Evolutionary conservation across 2,797 vertebrate species (phyloP), one percentile per base, ranked within the genome.

Genomic region (Clarias platycephalus): DNA sequence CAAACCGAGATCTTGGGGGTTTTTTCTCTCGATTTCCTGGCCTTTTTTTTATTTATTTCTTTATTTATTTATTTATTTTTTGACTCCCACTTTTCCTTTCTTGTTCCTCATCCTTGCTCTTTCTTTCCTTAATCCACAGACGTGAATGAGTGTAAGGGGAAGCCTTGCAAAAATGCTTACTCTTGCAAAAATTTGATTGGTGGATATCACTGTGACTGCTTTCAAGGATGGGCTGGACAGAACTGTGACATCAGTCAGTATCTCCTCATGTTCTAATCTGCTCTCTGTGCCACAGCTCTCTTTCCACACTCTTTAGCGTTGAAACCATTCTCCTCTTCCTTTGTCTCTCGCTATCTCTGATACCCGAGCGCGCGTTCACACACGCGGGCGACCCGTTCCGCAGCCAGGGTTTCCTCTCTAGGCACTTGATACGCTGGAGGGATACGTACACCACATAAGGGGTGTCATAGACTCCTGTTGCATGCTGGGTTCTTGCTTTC

Each of bases 121-220:
- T 87, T 92, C 20, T 92, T 70, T 93, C 89, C 91, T 93, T 82
- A 89, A 88, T 94, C 92, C 82, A 95, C 97, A 99, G 98, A 99
- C 97, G 95, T 96, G 93, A 97, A 99, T 96, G 97, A 99, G 93
- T 99, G 97, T 91, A 92, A 95, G 91, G 95, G 93, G 93, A 96
- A 94, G 87, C 97, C 97, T 93, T 99, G 98, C 92, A 93, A 95
- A 93, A 96, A 98, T 90, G 97, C 97, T 96, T 89, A 94, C 90
- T 96, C 95, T 95, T 99, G 98, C 97, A 99, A 98, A 98, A 98
- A 99, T 96, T 94, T 98, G 95, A 98, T 99, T 96, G 97, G 98
- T 93, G 96, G 97, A 96, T 99, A 98, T 98, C 96, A 95, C 96
- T 99, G 98, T 96, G 91, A 94, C 95, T 99, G 98, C 96, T 94